phyloP scores from a whole-genome alignment of 1,140 invertebrate genomes.

The Drosophila azteca region DNA sequence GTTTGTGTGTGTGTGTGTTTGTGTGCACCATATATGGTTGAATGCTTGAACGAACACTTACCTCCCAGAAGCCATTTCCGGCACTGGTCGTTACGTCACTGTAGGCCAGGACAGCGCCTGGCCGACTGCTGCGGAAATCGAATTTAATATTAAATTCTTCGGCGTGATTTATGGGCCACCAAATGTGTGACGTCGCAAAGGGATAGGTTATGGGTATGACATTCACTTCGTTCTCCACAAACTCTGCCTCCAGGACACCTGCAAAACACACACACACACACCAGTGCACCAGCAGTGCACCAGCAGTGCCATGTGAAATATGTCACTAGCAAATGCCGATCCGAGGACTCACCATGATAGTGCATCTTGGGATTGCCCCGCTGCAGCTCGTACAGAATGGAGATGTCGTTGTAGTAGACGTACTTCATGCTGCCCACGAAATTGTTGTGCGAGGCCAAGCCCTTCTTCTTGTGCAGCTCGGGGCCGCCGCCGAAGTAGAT shows the following conservation, averaged over 20 bases:
- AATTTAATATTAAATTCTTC: conserved; percentile 91
- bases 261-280: conserved; percentile 13
- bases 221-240: conserved; percentile 92
- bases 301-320: background rate
- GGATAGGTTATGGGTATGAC: conserved; percentile 96
- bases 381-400: conserved; percentile 94
- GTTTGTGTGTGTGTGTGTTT: background rate
- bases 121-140: conserved; percentile 94
- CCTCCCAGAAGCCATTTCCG: conserved; percentile 93
- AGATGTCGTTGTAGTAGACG: conserved; percentile 96
- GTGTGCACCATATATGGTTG: conserved; percentile 42
- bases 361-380: conserved; percentile 92
- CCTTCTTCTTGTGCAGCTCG: conserved; percentile 90
- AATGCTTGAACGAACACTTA: conserved; percentile 85
- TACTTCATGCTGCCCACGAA: conserved; percentile 94
- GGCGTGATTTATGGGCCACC: conserved; percentile 90
- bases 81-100: conserved; percentile 89
- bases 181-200: conserved; percentile 93
- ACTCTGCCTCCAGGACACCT: conserved; percentile 91
- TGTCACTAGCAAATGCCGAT: conserved; percentile 21
- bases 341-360: conserved; percentile 86
- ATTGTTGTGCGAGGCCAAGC: conserved; percentile 89
- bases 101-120: conserved; percentile 92
- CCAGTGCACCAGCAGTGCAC: too few species aligned
- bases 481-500: conserved; percentile 95